A percentile compares a stretch with the other conserved stretches of the same genome.
Conservation (phyloP, 2,888 invertebrate species). For the Hipparchia semele region DNA sequence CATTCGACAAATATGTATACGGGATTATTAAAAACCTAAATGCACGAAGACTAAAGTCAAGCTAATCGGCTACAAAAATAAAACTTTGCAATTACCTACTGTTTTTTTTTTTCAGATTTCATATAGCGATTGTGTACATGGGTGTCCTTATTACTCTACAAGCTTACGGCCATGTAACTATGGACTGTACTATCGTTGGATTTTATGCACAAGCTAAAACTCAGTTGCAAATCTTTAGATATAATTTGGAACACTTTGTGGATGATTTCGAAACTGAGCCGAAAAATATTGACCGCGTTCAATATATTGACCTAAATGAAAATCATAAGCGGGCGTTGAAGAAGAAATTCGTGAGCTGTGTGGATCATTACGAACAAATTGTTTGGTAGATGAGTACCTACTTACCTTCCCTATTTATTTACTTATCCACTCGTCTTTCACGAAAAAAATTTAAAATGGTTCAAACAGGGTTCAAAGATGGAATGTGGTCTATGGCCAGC, state of each 20-base stretch:
- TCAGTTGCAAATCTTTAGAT: conserved; percentile 63
- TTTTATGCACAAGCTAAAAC: conserved; percentile 64
- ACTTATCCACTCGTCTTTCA: neutral
- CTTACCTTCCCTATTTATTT: no score
- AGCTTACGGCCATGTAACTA: conserved; percentile 64
- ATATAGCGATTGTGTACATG: conserved; percentile 57
- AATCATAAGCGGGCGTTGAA: conserved; percentile 45
- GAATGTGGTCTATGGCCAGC: no score
- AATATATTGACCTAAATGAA: conserved; percentile 32
- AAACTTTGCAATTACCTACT: neutral
- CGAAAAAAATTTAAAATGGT: no score
- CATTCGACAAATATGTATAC: no score
- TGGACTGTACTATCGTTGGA: conserved; percentile 69
- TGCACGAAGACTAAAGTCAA: no score
- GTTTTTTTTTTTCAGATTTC: conserved; percentile 56
- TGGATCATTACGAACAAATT: conserved; percentile 61
- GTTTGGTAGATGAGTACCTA: conserved; percentile 49
- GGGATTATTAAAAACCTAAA: no score
- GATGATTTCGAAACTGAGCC: conserved; percentile 31
- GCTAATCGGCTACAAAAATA: no score
- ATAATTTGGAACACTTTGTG: conserved; percentile 60
- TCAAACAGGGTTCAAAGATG: no score
- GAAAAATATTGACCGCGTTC: neutral
- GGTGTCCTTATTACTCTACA: conserved; percentile 57
- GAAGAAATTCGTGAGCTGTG: conserved; percentile 55